Base-by-base conservation (phyloP, 64 coral and sea anemone genomes). In the Montipora foliosa region DNA sequence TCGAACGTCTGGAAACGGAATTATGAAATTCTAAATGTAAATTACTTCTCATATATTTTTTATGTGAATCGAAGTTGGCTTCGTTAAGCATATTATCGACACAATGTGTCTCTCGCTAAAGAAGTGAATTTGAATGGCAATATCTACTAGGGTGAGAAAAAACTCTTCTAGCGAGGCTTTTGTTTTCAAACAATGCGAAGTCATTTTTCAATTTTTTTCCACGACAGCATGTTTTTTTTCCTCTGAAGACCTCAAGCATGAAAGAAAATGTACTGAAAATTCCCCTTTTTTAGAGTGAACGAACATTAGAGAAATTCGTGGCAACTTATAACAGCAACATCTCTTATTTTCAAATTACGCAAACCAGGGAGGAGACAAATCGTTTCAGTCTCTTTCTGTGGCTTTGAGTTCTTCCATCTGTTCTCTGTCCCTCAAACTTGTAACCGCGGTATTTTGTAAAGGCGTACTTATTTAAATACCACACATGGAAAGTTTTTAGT, bases 71-170 rank as follows among this genome's bases (percentile, higher is more conserved):
- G 37, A 66, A 47, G 24, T 67, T 84, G 14, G 19, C 58, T 67
- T 84, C 67, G 81, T 84, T 83, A 83, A 66, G 58, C 55, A 19
- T 44, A 44, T 83, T 67, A 67, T 84, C 58, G 61, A 8, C 81
- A 67, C 6, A 84, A 19, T 84, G 25, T 84, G 59, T 46, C 44
- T 29, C 25, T 29, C 25, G 25, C 25, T 29, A 29, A 29, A 29
- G 1, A 29, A 29, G 25, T 29, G 25, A 1, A 29, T 29, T 29
- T 29, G 25, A 29, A 29, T 29, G 25, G 25, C 25, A 29, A 29
- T 29, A 29, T 29, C 44, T 47, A 67, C 67, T 47, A 48, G 45
- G 25, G 12, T 19, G 7, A 2, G 24, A 20, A 44, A 16, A 67
- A 67, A 66, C 61, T 66, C 6, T 47, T 67, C 58, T 10, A 47